Percentiles rank a stretch among this genome's conserved stretches.
Evolutionary conservation across 2,797 vertebrate species (phyloP).

Genomic region (Threskiornis aethiopicus): DNA sequence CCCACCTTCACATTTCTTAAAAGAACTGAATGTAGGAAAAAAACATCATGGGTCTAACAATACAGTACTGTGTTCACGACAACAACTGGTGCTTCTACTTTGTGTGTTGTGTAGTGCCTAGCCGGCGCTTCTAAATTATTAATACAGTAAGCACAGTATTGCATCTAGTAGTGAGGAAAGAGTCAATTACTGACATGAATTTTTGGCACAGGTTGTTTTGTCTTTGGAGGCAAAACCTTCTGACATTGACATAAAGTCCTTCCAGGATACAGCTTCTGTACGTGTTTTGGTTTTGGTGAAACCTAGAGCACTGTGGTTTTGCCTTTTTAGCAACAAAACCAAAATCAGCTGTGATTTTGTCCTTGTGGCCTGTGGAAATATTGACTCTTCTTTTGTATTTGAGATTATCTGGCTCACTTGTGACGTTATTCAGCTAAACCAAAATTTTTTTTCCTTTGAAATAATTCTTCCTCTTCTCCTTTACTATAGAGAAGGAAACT

Average conservation of each 20-base stretch:
- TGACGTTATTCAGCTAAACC: background rate
- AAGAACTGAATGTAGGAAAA: accelerated
- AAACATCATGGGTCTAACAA: background rate
- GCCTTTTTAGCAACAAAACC: background rate
- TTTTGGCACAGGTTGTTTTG: background rate
- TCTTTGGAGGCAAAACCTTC: background rate
- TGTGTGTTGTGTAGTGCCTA: background rate
- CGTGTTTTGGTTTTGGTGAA: background rate
- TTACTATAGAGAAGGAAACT: background rate
- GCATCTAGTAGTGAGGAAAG: background rate
- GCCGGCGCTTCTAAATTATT: background rate
- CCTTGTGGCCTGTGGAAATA: background rate
- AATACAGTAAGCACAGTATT: background rate
- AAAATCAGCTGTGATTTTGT: background rate
- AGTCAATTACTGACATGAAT: background rate
- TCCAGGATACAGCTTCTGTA: background rate
- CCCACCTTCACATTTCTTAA: background rate
- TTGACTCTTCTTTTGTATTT: background rate
- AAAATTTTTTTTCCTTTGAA: background rate
- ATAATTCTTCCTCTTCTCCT: background rate
- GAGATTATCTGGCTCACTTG: background rate
- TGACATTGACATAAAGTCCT: background rate
- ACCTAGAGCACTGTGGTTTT: background rate
- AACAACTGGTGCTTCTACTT: background rate
- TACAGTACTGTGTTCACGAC: background rate